Evolutionary conservation across 2,888 invertebrate genomes (phyloP).

Genomic region (Hecatera dysodea): DNA sequence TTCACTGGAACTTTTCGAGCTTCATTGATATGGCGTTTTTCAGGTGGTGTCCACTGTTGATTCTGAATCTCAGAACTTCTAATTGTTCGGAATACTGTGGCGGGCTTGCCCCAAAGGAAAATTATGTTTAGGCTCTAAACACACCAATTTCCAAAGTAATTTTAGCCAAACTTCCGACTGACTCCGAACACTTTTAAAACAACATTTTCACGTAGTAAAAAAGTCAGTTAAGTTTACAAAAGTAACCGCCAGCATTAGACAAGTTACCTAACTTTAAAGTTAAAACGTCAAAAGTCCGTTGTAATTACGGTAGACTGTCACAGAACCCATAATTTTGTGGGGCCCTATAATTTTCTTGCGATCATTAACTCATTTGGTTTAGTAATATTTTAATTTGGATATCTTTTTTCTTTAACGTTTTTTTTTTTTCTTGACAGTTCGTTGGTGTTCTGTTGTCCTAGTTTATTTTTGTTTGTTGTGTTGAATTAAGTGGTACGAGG

Average conservation of each 20-base stretch:
- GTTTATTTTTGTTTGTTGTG: conserved; percentile 20
- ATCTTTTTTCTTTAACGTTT: conserved; percentile 44
- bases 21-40: too few relatives aligned
- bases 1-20: too few relatives aligned
- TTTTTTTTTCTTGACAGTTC: conserved; percentile 39
- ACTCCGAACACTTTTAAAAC: background rate
- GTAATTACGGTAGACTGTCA: conserved; percentile 66
- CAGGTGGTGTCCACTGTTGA: too few relatives aligned
- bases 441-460: conserved; percentile 32
- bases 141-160: background rate
- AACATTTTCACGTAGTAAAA: background rate
- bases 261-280: conserved; percentile 51
- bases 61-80: too few relatives aligned
- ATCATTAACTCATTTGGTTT: conserved; percentile 60
- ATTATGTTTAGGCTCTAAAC: background rate
- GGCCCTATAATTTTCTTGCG: conserved; percentile 58
- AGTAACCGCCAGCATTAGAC: conserved; percentile 37
- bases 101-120: too few relatives aligned
- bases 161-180: too few relatives aligned
- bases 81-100: too few relatives aligned
- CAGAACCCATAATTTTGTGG: conserved; percentile 56
- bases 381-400: conserved; percentile 64
- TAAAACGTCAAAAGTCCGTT: conserved; percentile 59
- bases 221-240: conserved; percentile 18
- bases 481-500: conserved; percentile 10